These are phyloP conservation scores for Andrena hattorfiana DNA, from an alignment of 2,888 invertebrate species.

Conservation along the genomic window DNA sequence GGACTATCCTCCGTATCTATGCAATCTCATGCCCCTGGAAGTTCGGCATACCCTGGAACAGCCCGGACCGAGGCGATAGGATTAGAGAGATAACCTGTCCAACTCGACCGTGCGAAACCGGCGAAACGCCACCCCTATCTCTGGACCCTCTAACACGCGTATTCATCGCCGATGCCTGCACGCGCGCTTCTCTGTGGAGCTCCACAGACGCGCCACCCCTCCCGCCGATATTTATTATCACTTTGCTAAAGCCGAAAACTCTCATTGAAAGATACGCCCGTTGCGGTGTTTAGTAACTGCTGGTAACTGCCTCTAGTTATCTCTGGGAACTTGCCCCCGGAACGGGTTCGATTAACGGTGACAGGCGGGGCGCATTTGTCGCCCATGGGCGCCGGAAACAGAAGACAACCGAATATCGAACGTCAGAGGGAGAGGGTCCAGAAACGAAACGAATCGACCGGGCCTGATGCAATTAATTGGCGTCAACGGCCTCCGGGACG, in stretches of 20 bases:
- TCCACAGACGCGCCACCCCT: background rate
- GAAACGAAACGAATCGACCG: constrained; percentile 17
- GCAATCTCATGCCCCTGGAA: constrained; percentile 66
- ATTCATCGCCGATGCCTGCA: background rate
- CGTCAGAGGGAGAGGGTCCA: background rate
- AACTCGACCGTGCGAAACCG: constrained; percentile 61
- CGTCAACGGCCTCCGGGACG: constrained; percentile 21
- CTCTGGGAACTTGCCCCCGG: background rate
- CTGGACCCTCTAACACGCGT: constrained; percentile 27
- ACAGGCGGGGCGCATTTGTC: background rate
- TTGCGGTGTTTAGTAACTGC: constrained; percentile 15
- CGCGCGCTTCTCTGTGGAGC: background rate
- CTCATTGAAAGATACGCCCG: constrained; percentile 44
- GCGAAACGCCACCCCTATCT: constrained; percentile 43
- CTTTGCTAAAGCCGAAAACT: constrained; percentile 35
- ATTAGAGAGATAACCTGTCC: constrained; percentile 68
- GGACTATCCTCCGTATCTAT: constrained; percentile 64
- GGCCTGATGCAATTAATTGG: constrained; percentile 35
- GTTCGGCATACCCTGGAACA: constrained; percentile 53
- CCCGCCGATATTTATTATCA: constrained; percentile 57
- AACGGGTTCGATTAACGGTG: background rate
- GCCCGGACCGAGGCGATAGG: constrained; percentile 60
- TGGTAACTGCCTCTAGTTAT: background rate
- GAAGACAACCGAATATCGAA: constrained; percentile 7
- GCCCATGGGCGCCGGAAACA: background rate